Percentiles rank a stretch among this genome's conserved stretches.
Conservation (phyloP, 2,113 vertebrate species). For the Oncorhynchus kisutch region DNA sequence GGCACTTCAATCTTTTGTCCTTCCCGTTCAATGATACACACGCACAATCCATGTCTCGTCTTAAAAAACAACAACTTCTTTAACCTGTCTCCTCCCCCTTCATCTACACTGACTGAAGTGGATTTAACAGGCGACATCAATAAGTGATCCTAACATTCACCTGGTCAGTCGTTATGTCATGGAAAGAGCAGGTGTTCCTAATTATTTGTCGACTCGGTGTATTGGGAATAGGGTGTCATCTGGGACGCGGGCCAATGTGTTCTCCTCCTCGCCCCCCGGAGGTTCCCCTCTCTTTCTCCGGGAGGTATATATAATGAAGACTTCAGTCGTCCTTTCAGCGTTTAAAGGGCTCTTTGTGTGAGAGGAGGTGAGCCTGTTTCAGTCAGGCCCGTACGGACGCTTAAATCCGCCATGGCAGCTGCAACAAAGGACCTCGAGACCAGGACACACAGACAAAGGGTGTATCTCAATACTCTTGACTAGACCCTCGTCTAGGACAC, state of each 20-base stretch:
- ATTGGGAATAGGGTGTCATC: too few relatives aligned
- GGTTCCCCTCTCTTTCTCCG: conserved; percentile 55
- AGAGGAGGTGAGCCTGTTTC: conserved; percentile 71
- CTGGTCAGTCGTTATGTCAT: too few relatives aligned
- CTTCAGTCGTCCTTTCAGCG: conserved; percentile 60
- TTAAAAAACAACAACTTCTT: too few relatives aligned
- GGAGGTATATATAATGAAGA: conserved; percentile 72
- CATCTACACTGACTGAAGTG: too few relatives aligned
- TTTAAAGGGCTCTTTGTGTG: conserved; percentile 71
- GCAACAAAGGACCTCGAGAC: conserved; percentile 67
- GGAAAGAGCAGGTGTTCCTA: too few relatives aligned
- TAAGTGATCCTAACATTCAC: too few relatives aligned
- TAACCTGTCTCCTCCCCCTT: too few relatives aligned
- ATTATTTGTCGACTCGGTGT: too few relatives aligned
- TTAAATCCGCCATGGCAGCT: conserved; percentile 74
- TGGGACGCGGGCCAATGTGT: conserved; percentile 42
- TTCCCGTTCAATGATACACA: too few relatives aligned
- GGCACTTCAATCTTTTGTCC: too few relatives aligned
- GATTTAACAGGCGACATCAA: too few relatives aligned
- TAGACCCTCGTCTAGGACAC: conserved; percentile 49
- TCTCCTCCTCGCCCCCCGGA: conserved; percentile 36
- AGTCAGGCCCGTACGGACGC: conserved; percentile 70
- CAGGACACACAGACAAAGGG: conserved; percentile 52
- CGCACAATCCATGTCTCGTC: too few relatives aligned
- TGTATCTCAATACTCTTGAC: conserved; percentile 20